phyloP scores from a whole-genome alignment of 2,797 vertebrate species.

The Limosa lapponica region DNA sequence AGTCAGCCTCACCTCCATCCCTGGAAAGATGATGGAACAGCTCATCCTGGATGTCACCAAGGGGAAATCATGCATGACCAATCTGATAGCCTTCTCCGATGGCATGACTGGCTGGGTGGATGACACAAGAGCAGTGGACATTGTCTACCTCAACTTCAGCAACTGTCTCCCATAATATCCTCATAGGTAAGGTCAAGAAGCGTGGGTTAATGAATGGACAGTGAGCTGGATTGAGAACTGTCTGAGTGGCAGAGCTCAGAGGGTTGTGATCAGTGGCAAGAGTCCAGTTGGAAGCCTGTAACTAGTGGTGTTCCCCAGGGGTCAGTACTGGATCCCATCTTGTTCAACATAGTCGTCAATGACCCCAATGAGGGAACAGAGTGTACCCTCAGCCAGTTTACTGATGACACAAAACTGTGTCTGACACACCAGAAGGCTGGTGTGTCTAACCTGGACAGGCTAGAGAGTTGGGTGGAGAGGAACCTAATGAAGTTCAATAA shows the following conservation, averaged over 20 bases:
- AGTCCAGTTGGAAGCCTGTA: not conserved
- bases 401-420: not conserved
- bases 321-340: not conserved
- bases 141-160: not conserved
- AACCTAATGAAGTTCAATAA: not conserved
- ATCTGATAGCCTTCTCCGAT: not conserved
- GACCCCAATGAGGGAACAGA: not conserved
- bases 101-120: not conserved
- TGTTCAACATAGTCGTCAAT: not conserved
- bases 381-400: not conserved
- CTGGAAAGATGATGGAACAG: not conserved
- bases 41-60: not conserved
- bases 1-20: not conserved
- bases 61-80: not conserved
- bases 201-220: not conserved
- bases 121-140: not conserved
- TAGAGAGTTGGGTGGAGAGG: not conserved
- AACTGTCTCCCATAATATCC: not conserved
- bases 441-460: too few species aligned
- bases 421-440: not conserved
- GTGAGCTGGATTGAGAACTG: not conserved
- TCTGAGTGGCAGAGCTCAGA: not conserved
- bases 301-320: not conserved
- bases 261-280: not conserved
- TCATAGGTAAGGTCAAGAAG: not conserved